phyloP scores from a whole-genome alignment of 2,888 invertebrate genomes.

The Dorcus parallelipipedus region DNA sequence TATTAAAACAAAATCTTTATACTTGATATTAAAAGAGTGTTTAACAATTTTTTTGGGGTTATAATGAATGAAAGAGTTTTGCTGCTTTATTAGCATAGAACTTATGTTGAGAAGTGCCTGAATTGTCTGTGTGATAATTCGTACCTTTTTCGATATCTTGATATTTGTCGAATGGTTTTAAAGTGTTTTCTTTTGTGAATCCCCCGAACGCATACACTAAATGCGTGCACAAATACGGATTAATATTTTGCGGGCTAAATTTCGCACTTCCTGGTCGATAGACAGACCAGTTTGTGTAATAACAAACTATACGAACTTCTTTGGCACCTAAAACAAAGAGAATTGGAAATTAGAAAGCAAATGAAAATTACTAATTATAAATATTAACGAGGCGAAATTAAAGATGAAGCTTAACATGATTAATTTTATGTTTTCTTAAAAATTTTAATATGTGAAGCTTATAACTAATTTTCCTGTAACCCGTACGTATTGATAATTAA shows the following conservation, averaged over 20 bases:
- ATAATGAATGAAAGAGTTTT: no score
- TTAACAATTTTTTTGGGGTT: no score
- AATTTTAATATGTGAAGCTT: no score
- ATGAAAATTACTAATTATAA: no score
- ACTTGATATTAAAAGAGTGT: no score
- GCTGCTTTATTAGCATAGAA: no score
- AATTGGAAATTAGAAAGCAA: background rate
- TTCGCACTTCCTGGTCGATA: constrained; percentile 87
- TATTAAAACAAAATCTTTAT: no score
- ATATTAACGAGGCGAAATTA: no score
- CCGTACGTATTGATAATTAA: no score
- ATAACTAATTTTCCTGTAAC: no score
- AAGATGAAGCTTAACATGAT: no score
- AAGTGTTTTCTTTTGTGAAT: constrained; percentile 84
- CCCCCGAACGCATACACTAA: constrained; percentile 91
- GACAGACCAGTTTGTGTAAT: constrained; percentile 93
- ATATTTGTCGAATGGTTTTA: constrained; percentile 92
- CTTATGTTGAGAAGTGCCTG: background rate
- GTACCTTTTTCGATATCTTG: constrained; percentile 93
- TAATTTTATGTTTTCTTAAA: no score
- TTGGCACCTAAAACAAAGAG: constrained; percentile 45
- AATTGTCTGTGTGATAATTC: constrained; percentile 10
- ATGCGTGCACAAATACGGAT: constrained; percentile 92
- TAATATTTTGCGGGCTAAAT: constrained; percentile 90
- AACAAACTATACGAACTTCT: constrained; percentile 81